These are phyloP conservation scores for Hylaeus volcanicus DNA, from an alignment of 1,140 invertebrate genomes.

Conservation along the genomic window DNA sequence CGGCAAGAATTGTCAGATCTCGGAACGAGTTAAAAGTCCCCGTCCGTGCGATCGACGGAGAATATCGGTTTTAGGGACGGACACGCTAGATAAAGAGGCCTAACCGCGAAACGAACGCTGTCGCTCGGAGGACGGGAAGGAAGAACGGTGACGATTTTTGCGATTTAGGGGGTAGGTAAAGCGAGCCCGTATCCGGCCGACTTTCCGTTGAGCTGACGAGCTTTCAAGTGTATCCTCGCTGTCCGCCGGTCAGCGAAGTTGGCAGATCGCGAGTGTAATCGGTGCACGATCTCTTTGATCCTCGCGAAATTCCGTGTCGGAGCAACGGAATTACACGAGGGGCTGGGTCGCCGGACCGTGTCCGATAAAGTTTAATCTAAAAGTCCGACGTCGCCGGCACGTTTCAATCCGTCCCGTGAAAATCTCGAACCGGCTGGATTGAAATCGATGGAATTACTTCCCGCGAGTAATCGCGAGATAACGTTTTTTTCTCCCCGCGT, in stretches of 20 bases:
- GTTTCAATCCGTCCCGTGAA: background rate
- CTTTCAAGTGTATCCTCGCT: constrained; percentile 10
- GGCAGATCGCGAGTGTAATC: constrained; percentile 13
- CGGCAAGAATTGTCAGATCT: too few species aligned
- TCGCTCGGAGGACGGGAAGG: too few species aligned
- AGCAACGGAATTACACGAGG: constrained; percentile 16
- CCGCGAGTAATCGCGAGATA: background rate
- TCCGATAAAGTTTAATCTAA: constrained; percentile 23
- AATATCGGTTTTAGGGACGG: background rate
- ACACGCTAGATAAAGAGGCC: background rate
- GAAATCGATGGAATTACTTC: background rate
- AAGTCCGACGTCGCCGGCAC: constrained; percentile 7
- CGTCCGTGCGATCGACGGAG: too few species aligned
- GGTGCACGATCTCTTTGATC: constrained; percentile 26
- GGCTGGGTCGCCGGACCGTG: background rate
- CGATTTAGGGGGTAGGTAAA: background rate
- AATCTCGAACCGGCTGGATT: constrained; percentile 5
- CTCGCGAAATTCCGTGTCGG: constrained; percentile 1
- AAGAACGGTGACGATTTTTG: background rate
- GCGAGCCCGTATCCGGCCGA: constrained; percentile 21
- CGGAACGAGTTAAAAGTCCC: too few species aligned
- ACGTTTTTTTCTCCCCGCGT: background rate
- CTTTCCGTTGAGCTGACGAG: constrained; percentile 22
- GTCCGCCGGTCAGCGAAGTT: background rate
- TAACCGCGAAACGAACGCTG: background rate